Base-by-base conservation (phyloP, 2,797 vertebrate genomes). In the Rhinatrema bivittatum region DNA sequence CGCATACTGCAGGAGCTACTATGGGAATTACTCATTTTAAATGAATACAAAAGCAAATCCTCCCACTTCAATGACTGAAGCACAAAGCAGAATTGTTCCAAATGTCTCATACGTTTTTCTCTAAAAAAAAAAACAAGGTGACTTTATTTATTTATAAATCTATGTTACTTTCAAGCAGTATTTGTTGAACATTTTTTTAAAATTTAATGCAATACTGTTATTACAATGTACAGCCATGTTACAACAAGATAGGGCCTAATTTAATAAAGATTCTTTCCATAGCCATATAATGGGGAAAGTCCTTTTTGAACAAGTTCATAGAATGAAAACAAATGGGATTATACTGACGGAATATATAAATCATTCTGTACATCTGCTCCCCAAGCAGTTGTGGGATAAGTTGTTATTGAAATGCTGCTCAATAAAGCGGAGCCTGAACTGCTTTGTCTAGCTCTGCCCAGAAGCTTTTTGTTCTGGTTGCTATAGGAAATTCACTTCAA, bases 401-500 rank as follows among this genome's bases (percentile, higher is more conserved):
- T 10, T 29, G 16, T 8, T 37, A 14, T 6, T 33, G 4, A 9
- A 46, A 36, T 1, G n/a, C 23, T 18, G 18, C 7, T 0, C 3
- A 20, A 16, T 16, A 12, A 14, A n/a, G 8, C 12, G n/a, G 18
- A 10, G 13, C 9, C 9, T 31, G 3, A 3, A 6, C 30, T 10
- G 20, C 39, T 1, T 4, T 25, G 13, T 9, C n/a, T n/a, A n/a
- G 31, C 15, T 39, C 17, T 1, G 2, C 20, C 21, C 16, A 1
- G 1, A 5, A 5, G 22, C 33, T 31, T 32, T 42, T 39, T n/a
- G 10, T 10, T n/a, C 19, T 6, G 4, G 7, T 32, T 34, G 47
- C 36, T 31, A 53, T 49, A 33, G 21, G 9, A 41, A 48, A 62
- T 31, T 7, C n/a, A n/a, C n/a, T n/a, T n/a, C n/a, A n/a, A n/a